Percentiles rank a stretch among this genome's conserved stretches.
phyloP scores from a whole-genome alignment of 2,888 invertebrate genomes.

The Chalcis sispes region DNA sequence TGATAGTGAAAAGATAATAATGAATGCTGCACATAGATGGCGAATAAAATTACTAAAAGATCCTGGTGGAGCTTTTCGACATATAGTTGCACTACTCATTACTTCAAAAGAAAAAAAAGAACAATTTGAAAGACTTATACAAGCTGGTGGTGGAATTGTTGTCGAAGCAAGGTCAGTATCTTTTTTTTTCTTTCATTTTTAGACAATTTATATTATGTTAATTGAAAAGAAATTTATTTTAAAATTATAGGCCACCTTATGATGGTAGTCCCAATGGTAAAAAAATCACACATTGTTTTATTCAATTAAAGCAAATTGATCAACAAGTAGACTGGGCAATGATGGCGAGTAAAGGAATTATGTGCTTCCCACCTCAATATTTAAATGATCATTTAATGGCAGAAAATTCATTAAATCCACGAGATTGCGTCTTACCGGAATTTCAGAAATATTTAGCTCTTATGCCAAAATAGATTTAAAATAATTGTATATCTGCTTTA shows the following conservation, averaged over 20 bases:
- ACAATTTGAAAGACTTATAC: slow-evolving; percentile 83
- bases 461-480: slow-evolving; percentile 65
- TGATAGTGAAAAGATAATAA: slow-evolving; percentile 77
- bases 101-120: slow-evolving; percentile 80
- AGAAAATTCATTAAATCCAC: slow-evolving; percentile 64
- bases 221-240: slow-evolving; percentile 14
- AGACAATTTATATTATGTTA: neutral
- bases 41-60: slow-evolving; percentile 78
- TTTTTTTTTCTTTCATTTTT: neutral
- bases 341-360: slow-evolving; percentile 78
- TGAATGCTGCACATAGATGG: slow-evolving; percentile 84
- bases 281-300: slow-evolving; percentile 84
- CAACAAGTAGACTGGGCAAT: slow-evolving; percentile 79
- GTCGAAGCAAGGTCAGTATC: slow-evolving; percentile 79
- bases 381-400: slow-evolving; percentile 79
- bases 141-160: slow-evolving; percentile 86
- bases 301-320: slow-evolving; percentile 79
- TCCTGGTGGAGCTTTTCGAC: slow-evolving; percentile 75
- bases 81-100: slow-evolving; percentile 78
- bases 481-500: neutral
- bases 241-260: slow-evolving; percentile 69
- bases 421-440: slow-evolving; percentile 70
- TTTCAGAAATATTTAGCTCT: slow-evolving; percentile 72
- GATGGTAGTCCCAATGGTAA: slow-evolving; percentile 67
- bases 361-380: slow-evolving; percentile 81